These are phyloP conservation scores for Meandrusa payeni DNA, from an alignment of 2,888 invertebrate species.

Conservation along the genomic window DNA sequence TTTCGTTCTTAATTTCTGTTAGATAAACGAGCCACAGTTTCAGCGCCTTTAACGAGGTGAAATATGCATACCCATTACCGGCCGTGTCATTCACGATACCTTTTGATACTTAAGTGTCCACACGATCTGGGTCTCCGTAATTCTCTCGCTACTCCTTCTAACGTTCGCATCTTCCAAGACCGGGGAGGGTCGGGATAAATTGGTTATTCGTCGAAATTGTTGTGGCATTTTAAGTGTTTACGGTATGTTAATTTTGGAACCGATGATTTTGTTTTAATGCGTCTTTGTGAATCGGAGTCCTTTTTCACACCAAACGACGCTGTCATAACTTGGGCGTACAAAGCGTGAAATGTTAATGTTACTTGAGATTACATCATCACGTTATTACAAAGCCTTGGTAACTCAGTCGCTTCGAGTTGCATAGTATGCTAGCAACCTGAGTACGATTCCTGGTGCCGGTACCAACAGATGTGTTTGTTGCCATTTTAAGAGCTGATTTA, in stretches of 20 bases:
- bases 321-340: background rate
- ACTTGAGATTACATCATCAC: no score
- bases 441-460: no score
- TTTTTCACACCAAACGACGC: background rate
- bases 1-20: conserved; percentile 73
- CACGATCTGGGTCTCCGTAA: conserved; percentile 31
- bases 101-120: conserved; percentile 50
- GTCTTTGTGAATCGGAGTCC: conserved; percentile 3
- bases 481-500: no score
- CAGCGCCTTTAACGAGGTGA: conserved; percentile 66
- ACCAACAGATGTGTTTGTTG: no score
- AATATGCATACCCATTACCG: conserved; percentile 60
- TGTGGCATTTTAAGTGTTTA: conserved; percentile 53
- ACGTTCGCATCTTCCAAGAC: conserved; percentile 20
- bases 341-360: no score
- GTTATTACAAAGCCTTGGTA: no score
- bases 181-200: conserved; percentile 34
- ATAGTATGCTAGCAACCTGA: no score
- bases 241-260: conserved; percentile 59
- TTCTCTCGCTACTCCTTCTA: conserved; percentile 19
- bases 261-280: conserved; percentile 56
- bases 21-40: conserved; percentile 62
- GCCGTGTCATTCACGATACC: conserved; percentile 45
- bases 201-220: conserved; percentile 34
- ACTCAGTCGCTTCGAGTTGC: no score